Conservation (phyloP, 2,113 vertebrate genomes). For the Rhea pennata region DNA sequence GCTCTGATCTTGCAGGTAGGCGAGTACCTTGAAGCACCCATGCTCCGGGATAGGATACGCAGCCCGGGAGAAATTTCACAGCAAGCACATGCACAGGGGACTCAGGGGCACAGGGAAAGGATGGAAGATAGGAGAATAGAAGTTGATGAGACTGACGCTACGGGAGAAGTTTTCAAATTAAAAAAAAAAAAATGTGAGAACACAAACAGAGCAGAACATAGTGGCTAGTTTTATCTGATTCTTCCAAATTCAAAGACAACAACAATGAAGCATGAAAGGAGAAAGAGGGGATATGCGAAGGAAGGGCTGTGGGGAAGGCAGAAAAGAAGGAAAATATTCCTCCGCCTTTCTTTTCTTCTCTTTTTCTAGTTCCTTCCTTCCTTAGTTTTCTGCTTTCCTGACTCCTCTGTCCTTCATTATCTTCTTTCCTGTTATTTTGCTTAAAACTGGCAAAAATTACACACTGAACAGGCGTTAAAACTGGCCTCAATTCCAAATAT, state of each 20-base stretch:
- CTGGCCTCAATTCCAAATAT: neutral
- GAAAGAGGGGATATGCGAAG: neutral
- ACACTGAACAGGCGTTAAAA: neutral
- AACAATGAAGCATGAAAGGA: accelerated
- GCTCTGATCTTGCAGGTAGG: neutral
- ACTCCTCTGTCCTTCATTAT: conserved; percentile 24
- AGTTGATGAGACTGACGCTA: too few relatives aligned
- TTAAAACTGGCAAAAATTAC: conserved; percentile 29
- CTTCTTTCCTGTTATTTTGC: conserved; percentile 16
- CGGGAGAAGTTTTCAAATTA: neutral
- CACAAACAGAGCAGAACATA: neutral
- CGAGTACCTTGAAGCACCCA: accelerated
- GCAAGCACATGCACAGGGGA: neutral
- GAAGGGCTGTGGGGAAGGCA: neutral
- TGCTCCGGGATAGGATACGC: neutral
- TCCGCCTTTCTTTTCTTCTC: neutral
- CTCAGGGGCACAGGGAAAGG: neutral
- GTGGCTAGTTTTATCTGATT: neutral
- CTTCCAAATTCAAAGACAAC: neutral
- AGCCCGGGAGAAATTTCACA: neutral
- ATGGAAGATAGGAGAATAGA: accelerated
- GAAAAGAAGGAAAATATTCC: neutral
- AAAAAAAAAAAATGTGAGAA: neutral
- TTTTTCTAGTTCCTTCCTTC: neutral
- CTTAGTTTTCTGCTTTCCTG: neutral